These are phyloP conservation scores for Enteromius unitaeniatus DNA, from an alignment of 2,797 vertebrate genomes.

Conservation along the genomic window DNA sequence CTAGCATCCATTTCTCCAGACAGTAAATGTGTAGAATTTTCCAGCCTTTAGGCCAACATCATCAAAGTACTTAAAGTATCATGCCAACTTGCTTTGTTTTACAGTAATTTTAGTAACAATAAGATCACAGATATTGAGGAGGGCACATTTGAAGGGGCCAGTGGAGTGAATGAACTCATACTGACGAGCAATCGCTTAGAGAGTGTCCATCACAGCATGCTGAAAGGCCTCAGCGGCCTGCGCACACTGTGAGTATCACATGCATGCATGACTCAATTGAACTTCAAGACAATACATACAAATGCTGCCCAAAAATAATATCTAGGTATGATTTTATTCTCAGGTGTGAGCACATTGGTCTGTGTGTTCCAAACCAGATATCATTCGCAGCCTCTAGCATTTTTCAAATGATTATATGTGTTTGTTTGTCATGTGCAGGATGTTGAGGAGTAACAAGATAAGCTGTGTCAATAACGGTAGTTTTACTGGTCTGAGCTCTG, in stretches of 20 bases:
- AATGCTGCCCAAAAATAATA: not conserved
- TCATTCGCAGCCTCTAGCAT: not conserved
- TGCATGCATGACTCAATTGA: constrained; percentile 17
- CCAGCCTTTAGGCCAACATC: not conserved
- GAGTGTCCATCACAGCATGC: constrained; percentile 90
- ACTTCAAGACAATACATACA: not conserved
- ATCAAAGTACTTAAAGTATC: not conserved
- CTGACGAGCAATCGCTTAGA: constrained; percentile 95
- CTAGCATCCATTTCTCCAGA: not conserved
- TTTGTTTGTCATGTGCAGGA: constrained; percentile 74
- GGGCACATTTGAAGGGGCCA: constrained; percentile 93
- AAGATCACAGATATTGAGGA: constrained; percentile 98
- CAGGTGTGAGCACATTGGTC: not conserved
- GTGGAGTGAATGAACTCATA: constrained; percentile 92
- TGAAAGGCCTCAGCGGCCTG: constrained; percentile 92
- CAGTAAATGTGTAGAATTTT: not conserved
- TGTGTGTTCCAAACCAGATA: constrained; percentile 9
- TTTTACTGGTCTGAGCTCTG: constrained; percentile 93
- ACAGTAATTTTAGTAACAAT: constrained; percentile 97
- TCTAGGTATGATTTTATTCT: constrained; percentile 20
- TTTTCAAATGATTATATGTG: constrained; percentile 16
- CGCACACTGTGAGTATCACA: constrained; percentile 89
- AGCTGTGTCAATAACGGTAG: constrained; percentile 96
- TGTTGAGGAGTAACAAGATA: constrained; percentile 96
- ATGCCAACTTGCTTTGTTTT: constrained; percentile 1